Conservation (phyloP, 2,113 vertebrate species). For the Podarcis raffonei region DNA sequence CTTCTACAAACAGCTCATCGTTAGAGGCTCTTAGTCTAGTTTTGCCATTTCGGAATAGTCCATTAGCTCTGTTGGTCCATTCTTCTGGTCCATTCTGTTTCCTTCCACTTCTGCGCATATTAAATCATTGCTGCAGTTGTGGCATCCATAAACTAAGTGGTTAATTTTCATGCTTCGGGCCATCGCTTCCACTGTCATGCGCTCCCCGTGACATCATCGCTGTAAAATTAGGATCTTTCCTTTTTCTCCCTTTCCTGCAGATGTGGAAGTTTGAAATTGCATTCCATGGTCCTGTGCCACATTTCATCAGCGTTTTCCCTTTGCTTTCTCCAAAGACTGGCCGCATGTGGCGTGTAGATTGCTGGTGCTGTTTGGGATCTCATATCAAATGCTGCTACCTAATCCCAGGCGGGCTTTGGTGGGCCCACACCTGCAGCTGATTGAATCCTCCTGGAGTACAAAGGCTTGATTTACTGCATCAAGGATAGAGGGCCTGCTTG, state of each 20-base stretch:
- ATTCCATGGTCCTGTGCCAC: conserved; percentile 93
- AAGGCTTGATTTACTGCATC: conserved; percentile 93
- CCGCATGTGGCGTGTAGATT: conserved; percentile 83
- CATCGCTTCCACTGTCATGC: conserved; percentile 84
- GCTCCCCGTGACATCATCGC: conserved; percentile 91
- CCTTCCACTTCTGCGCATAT: no score
- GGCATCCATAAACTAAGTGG: conserved; percentile 39
- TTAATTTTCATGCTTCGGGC: conserved; percentile 76
- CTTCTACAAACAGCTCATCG: no score
- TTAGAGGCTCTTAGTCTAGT: no score
- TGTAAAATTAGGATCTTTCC: conserved; percentile 90
- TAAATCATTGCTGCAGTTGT: no score
- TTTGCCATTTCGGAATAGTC: no score
- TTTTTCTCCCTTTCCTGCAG: conserved; percentile 91
- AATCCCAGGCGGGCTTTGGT: conserved; percentile 85
- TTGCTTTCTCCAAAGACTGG: conserved; percentile 84
- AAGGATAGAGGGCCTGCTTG: conserved; percentile 84
- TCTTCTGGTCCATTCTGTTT: no score
- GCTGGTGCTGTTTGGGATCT: conserved; percentile 82
- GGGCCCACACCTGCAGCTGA: conserved; percentile 95
- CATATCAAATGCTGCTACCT: conserved; percentile 89
- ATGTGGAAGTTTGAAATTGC: conserved; percentile 92
- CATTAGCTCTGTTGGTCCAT: no score
- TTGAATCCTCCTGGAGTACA: conserved; percentile 95
- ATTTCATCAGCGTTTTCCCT: conserved; percentile 92